These are phyloP conservation scores for Sorex fumeus DNA, from an alignment of 2,113 vertebrate species.

Conservation along the genomic window DNA sequence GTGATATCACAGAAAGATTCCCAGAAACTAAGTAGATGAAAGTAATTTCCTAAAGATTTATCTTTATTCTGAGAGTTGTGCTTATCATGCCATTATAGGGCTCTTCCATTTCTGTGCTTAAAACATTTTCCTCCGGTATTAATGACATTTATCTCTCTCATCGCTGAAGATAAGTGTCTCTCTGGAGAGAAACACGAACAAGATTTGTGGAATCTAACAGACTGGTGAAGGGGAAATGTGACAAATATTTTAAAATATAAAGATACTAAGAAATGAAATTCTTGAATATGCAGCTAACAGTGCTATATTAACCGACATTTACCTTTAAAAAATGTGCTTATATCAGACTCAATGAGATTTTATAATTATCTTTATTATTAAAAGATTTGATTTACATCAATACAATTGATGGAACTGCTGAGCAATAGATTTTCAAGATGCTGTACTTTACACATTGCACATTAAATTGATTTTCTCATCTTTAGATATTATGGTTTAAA, in stretches of 20 bases:
- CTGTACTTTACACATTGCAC: conserved; percentile 74
- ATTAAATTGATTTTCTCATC: conserved; percentile 84
- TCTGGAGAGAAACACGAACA: conserved; percentile 76
- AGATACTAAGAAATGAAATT: conserved; percentile 81
- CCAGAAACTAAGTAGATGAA: conserved; percentile 26
- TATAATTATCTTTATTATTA: conserved; percentile 83
- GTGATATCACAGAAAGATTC: conserved; percentile 4
- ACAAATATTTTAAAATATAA: conserved; percentile 83
- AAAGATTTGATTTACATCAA: conserved; percentile 86
- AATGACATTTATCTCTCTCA: conserved; percentile 82
- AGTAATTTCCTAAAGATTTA: conserved; percentile 61
- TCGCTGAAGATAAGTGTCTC: conserved; percentile 81
- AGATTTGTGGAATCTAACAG: conserved; percentile 83
- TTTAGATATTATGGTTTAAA: conserved; percentile 86
- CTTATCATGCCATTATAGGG: conserved; percentile 78
- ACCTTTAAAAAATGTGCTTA: conserved; percentile 86
- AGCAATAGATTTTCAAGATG: conserved; percentile 76
- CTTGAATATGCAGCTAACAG: conserved; percentile 78
- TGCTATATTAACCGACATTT: conserved; percentile 81
- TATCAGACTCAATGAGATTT: conserved; percentile 83
- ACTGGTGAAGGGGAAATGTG: conserved; percentile 79
- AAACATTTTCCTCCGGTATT: conserved; percentile 74
- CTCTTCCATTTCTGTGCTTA: conserved; percentile 69
- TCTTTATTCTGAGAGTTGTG: conserved; percentile 74
- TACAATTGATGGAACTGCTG: conserved; percentile 80